Percentiles rank a stretch among this genome's conserved stretches.
Evolutionary conservation across 2,113 vertebrate genomes (phyloP).

Genomic region (Anthoscopus minutus): DNA sequence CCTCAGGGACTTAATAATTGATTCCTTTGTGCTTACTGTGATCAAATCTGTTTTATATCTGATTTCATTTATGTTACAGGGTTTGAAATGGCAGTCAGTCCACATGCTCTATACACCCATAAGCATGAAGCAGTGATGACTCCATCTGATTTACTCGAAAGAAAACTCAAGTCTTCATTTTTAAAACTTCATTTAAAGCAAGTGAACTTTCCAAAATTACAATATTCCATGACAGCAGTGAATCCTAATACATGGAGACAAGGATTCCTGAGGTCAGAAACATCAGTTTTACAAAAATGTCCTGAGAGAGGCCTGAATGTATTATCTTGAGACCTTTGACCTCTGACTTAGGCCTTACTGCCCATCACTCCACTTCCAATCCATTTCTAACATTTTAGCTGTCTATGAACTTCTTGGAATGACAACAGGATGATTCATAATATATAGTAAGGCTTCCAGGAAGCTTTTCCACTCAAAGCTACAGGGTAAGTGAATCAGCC

Average conservation of each 20-base stretch:
- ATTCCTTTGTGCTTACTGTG: background rate
- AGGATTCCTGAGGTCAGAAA: slow-evolving; percentile 60
- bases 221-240: slow-evolving; percentile 52
- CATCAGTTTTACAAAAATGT: slow-evolving; percentile 56
- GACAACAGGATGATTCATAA: slow-evolving; percentile 72
- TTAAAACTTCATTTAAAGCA: slow-evolving; percentile 16
- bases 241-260: slow-evolving; percentile 55
- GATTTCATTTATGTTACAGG: background rate
- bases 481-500: slow-evolving; percentile 72
- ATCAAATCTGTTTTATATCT: background rate
- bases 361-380: slow-evolving; percentile 61
- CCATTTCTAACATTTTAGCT: slow-evolving; percentile 70
- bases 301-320: slow-evolving; percentile 55
- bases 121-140: background rate
- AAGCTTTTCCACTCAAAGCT: slow-evolving; percentile 69
- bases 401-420: slow-evolving; percentile 69
- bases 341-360: slow-evolving; percentile 50
- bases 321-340: slow-evolving; percentile 65
- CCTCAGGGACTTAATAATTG: background rate
- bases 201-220: slow-evolving; percentile 59
- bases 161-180: background rate
- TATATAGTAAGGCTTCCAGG: slow-evolving; percentile 64
- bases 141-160: slow-evolving; percentile 27
- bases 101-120: background rate
- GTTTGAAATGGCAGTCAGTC: background rate